phyloP scores from a whole-genome alignment of 2,113 vertebrate species.

The Vimba vimba region DNA sequence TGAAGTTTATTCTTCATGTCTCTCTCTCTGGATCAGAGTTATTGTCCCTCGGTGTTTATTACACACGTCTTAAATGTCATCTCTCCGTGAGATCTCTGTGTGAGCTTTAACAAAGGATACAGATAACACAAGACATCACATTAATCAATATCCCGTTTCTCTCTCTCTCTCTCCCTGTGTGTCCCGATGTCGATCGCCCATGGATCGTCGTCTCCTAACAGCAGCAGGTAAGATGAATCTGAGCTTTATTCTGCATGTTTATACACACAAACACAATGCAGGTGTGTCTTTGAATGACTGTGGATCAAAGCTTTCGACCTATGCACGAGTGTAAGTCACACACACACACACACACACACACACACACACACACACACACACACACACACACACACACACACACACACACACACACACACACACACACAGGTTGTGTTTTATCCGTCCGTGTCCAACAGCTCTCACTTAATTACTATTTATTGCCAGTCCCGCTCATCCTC shows the following conservation, averaged over 20 bases:
- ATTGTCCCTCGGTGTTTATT: slow-evolving; percentile 28
- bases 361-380: too few species aligned
- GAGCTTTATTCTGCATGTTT: not conserved
- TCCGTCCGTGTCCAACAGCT: slow-evolving; percentile 26
- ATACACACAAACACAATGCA: not conserved
- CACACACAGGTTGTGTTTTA: slow-evolving; percentile 30
- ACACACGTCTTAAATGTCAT: slow-evolving; percentile 53
- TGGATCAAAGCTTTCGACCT: not conserved
- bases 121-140: slow-evolving; percentile 55
- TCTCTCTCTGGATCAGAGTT: not conserved
- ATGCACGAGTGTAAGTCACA: not conserved
- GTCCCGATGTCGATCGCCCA: slow-evolving; percentile 11
- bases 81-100: slow-evolving; percentile 43
- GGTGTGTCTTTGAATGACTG: not conserved
- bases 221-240: slow-evolving; percentile 74
- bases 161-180: slow-evolving; percentile 36
- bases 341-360: too few species aligned
- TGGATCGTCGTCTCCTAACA: slow-evolving; percentile 15
- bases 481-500: slow-evolving; percentile 63
- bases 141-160: slow-evolving; percentile 60
- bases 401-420: not conserved
- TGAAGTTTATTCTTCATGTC: not conserved
- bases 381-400: too few species aligned
- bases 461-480: slow-evolving; percentile 75
- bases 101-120: slow-evolving; percentile 53